Percentiles rank a stretch among this genome's conserved stretches.
Evolutionary conservation across 2,113 vertebrate species (phyloP).

Genomic region (Saguinus midas): DNA sequence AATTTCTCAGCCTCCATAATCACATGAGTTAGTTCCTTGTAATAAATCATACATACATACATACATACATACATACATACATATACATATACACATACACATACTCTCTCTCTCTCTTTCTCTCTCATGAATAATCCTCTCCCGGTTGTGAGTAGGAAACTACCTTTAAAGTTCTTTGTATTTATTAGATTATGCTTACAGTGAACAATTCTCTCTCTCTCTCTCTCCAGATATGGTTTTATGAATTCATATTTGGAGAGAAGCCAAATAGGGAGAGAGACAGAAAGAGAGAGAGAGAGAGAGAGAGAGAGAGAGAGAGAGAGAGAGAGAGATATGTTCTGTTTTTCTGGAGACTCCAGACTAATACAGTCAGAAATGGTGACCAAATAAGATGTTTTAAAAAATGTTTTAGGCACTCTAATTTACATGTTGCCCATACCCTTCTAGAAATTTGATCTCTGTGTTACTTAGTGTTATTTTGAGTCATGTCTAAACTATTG

Average conservation of each 20-base stretch:
- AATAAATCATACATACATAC: neutral
- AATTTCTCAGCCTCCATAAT: neutral
- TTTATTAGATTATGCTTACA: neutral
- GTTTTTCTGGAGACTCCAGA: neutral
- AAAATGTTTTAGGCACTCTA: neutral
- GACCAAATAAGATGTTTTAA: neutral
- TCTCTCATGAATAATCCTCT: neutral
- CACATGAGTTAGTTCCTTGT: neutral
- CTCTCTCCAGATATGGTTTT: too few species aligned
- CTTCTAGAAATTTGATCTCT: neutral
- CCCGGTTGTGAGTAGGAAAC: neutral
- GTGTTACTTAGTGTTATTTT: neutral
- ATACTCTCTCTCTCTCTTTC: too few species aligned
- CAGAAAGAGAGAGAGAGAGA: too few species aligned
- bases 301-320: too few species aligned
- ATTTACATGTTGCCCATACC: neutral
- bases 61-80: neutral
- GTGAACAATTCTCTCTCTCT: neutral
- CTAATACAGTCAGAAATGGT: neutral
- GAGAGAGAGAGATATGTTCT: neutral
- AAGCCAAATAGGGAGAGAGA: too few species aligned
- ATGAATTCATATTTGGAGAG: too few species aligned
- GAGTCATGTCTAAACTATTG: neutral
- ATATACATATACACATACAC: too few species aligned
- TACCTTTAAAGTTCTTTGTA: neutral